A percentile compares a stretch with the other conserved stretches of the same genome.
Evolutionary conservation across 2,888 invertebrate genomes (phyloP).

Genomic region (Chrysodeixis includens): DNA sequence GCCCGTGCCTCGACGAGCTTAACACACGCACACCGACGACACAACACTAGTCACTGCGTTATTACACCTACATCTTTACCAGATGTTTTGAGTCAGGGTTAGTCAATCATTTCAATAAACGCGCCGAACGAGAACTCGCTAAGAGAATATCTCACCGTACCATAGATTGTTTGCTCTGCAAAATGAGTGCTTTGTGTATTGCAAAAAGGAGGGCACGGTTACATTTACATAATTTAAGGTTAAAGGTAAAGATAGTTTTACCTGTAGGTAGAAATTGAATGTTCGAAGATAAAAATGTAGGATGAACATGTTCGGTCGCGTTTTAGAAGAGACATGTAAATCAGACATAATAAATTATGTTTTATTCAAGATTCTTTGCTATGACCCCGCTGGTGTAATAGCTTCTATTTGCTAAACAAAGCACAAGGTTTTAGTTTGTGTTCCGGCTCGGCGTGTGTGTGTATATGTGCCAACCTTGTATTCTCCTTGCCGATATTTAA

Average conservation of each 20-base stretch:
- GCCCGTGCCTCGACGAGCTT: constrained; percentile 60
- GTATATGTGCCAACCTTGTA: constrained; percentile 50
- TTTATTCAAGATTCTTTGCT: constrained; percentile 47
- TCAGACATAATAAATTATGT: constrained; percentile 38
- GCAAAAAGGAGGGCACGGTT: constrained; percentile 52
- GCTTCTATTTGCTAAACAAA: constrained; percentile 60
- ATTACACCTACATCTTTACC: constrained; percentile 66
- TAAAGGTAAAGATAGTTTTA: constrained; percentile 58
- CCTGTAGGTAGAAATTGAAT: constrained; percentile 40
- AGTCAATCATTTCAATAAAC: constrained; percentile 70
- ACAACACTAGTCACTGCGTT: constrained; percentile 56
- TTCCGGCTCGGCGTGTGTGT: constrained; percentile 56
- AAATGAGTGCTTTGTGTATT: constrained; percentile 49
- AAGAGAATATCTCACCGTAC: constrained; percentile 46
- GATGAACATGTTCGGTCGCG: constrained; percentile 22
- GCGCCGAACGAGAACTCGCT: constrained; percentile 44
- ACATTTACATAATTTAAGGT: constrained; percentile 59
- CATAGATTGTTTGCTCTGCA: constrained; percentile 45
- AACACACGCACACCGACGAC: constrained; percentile 68
- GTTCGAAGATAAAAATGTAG: constrained; percentile 15
- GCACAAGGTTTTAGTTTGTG: constrained; percentile 57
- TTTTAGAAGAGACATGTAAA: constrained; percentile 27
- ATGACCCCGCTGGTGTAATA: constrained; percentile 54
- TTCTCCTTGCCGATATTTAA: constrained; percentile 46
- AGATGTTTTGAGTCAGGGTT: constrained; percentile 78